Evolutionary conservation across 2,113 vertebrate species (phyloP).

Genomic region (Lynx canadensis): DNA sequence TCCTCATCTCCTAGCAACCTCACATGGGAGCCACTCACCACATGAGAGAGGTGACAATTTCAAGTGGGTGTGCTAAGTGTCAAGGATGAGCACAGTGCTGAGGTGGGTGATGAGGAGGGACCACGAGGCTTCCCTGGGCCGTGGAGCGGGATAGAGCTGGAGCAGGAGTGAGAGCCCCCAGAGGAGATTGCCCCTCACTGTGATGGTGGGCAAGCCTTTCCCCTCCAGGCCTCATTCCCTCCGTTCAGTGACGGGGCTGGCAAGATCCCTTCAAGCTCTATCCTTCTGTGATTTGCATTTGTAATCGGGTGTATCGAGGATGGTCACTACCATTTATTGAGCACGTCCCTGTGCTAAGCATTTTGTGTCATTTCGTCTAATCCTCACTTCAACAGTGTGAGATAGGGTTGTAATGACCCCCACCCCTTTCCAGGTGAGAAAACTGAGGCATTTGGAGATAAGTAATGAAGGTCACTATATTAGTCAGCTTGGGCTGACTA

Average conservation of each 20-base stretch:
- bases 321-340: neutral
- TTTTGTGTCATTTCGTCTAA: neutral
- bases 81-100: neutral
- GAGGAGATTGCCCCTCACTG: neutral
- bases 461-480: neutral
- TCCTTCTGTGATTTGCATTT: neutral
- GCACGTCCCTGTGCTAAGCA: neutral
- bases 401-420: neutral
- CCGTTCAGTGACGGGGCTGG: neutral
- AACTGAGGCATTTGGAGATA: neutral
- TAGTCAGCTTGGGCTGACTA: neutral
- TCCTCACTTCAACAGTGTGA: neutral
- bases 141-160: neutral
- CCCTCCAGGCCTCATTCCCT: neutral
- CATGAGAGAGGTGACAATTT: neutral
- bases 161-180: neutral
- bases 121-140: accelerated
- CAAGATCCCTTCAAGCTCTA: neutral
- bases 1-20: constrained; percentile 68
- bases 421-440: neutral
- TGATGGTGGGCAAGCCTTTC: neutral
- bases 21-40: neutral
- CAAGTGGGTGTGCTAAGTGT: neutral
- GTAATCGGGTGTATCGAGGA: accelerated
- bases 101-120: neutral